Percentiles rank a stretch among this genome's conserved stretches.
Conservation (phyloP, 2,113 vertebrate species). For the Xenopus borealis region DNA sequence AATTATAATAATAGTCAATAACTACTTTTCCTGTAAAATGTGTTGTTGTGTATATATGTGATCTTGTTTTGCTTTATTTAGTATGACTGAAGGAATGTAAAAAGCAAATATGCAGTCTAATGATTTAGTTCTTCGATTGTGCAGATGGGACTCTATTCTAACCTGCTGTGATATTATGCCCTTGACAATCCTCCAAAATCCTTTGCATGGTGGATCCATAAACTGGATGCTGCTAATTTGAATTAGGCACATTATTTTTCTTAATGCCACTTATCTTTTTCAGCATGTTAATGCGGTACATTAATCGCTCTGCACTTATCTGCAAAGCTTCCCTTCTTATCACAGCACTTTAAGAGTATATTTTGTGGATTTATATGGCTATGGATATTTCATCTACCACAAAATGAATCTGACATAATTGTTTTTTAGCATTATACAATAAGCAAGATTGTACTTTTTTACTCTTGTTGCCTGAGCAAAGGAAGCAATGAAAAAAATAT, state of each 20-base stretch:
- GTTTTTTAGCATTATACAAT: background rate
- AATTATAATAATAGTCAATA: too few species aligned
- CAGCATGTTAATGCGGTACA: conserved; percentile 38
- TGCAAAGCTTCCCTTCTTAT: conserved; percentile 38
- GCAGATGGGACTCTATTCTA: conserved; percentile 34
- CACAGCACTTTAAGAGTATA: conserved; percentile 16
- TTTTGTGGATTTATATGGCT: conserved; percentile 11
- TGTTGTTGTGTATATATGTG: too few species aligned
- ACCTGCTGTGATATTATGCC: conserved; percentile 38
- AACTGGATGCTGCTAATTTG: conserved; percentile 11
- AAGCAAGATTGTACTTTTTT: background rate
- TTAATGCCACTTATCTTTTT: conserved; percentile 4
- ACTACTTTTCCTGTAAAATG: too few species aligned
- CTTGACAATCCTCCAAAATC: conserved; percentile 46
- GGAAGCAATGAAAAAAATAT: too few species aligned
- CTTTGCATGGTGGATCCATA: conserved; percentile 37
- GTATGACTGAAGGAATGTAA: conserved; percentile 1
- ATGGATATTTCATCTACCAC: background rate
- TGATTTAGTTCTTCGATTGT: conserved; percentile 18
- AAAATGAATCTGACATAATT: conserved; percentile 2
- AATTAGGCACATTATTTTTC: conserved; percentile 3
- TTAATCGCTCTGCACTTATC: conserved; percentile 43
- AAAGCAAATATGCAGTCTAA: conserved; percentile 5
- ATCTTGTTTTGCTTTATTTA: conserved; percentile 8
- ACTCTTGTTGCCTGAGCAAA: too few species aligned